Evolutionary conservation across 2,888 invertebrate species (phyloP).

Genomic region (Apotomis capreana): DNA sequence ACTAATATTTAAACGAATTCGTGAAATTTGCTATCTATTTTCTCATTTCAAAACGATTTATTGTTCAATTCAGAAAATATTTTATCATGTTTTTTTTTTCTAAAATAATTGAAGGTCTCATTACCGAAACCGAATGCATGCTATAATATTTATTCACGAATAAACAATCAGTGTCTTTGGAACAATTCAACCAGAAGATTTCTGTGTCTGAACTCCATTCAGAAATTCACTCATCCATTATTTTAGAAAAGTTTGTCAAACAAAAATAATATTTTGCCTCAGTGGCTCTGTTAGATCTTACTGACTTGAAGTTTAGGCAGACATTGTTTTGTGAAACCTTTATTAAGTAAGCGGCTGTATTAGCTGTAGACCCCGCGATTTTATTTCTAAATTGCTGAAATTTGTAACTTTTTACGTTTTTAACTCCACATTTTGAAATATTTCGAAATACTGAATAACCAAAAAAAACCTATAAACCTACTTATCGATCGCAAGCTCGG

Average conservation of each 20-base stretch:
- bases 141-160: neutral
- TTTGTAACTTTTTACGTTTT: too few species aligned
- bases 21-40: too few species aligned
- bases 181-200: constrained; percentile 8
- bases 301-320: neutral
- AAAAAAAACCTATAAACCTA: too few species aligned
- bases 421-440: too few species aligned
- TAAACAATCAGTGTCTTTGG: neutral
- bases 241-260: neutral
- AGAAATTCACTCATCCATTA: constrained; percentile 1
- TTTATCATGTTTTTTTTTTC: neutral
- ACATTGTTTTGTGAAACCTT: neutral
- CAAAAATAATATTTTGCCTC: neutral
- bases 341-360: too few species aligned
- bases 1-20: too few species aligned
- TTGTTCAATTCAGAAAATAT: too few species aligned
- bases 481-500: too few species aligned
- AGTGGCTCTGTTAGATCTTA: neutral
- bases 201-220: constrained; percentile 9
- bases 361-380: too few species aligned
- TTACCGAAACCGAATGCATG: neutral
- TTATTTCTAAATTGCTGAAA: too few species aligned
- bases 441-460: too few species aligned
- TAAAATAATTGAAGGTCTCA: constrained; percentile 7
- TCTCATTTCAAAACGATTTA: too few species aligned